Conservation (phyloP, 2,797 vertebrate species). For the Valencia hispanica region DNA sequence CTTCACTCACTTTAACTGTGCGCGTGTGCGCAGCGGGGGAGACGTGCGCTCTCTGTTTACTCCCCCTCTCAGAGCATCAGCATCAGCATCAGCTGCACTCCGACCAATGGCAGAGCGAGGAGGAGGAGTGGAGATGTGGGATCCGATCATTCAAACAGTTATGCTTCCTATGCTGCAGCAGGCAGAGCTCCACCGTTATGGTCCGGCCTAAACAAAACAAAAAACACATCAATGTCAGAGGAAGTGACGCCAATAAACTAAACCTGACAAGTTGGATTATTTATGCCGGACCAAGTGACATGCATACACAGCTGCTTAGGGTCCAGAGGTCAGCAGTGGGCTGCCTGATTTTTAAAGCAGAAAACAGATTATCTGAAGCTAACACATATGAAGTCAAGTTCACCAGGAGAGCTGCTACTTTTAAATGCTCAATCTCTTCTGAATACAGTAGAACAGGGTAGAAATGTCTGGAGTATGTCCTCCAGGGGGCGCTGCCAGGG, state of each 20-base stretch:
- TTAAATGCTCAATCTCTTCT: neutral
- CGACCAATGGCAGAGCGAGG: slow-evolving; percentile 67
- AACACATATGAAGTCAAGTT: no score
- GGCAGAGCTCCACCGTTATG: neutral
- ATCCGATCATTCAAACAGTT: slow-evolving; percentile 14
- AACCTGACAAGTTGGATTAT: neutral
- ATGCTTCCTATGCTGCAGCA: slow-evolving; percentile 4
- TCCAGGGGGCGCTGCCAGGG: no score
- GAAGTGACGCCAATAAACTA: neutral
- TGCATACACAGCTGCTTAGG: neutral
- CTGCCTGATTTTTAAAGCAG: neutral
- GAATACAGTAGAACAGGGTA: neutral
- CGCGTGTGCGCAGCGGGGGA: slow-evolving; percentile 54
- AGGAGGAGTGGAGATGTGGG: slow-evolving; percentile 38
- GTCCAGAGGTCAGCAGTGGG: neutral
- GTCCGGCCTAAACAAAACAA: neutral
- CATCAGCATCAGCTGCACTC: slow-evolving; percentile 41
- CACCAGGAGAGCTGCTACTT: neutral
- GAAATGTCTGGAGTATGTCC: no score
- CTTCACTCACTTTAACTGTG: slow-evolving; percentile 66
- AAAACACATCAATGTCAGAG: neutral
- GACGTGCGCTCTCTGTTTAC: slow-evolving; percentile 62
- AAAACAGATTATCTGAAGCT: neutral
- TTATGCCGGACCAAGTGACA: neutral
- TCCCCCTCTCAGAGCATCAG: slow-evolving; percentile 51